Evolutionary conservation across 2,113 vertebrate species (phyloP).

Genomic region (Excalfactoria chinensis): DNA sequence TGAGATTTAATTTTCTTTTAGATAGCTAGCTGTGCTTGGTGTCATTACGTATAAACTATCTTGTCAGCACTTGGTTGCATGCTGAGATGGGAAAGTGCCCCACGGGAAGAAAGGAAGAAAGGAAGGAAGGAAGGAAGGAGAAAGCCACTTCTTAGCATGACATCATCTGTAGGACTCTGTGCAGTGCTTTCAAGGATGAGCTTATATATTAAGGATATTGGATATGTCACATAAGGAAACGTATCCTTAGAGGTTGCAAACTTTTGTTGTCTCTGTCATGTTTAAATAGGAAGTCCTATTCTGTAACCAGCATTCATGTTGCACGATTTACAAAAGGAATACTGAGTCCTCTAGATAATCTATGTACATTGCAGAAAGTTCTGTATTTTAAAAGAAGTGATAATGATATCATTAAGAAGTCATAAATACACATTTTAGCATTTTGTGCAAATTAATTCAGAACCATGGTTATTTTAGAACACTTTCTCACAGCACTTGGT

Average conservation of each 20-base stretch:
- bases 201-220: not conserved
- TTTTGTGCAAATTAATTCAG: not conserved
- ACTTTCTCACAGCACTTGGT: not conserved
- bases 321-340: not conserved
- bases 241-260: not conserved
- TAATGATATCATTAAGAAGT: not conserved
- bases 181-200: not conserved
- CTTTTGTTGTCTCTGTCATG: not conserved
- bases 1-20: slow-evolving; percentile 55
- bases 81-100: slow-evolving; percentile 1
- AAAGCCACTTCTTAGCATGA: not conserved
- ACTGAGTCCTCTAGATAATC: not conserved
- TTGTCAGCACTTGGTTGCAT: slow-evolving; percentile 32
- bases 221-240: not conserved
- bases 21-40: slow-evolving; percentile 35
- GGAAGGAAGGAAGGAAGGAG: slow-evolving; percentile 28
- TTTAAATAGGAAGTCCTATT: not conserved
- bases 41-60: slow-evolving; percentile 39
- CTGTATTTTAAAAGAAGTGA: not conserved
- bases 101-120: slow-evolving; percentile 23
- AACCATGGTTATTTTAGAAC: not conserved
- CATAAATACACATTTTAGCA: not conserved
- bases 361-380: not conserved
- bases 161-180: not conserved
- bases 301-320: not conserved